Base-by-base conservation (phyloP, 2,888 invertebrate species). In the Tiphia femorata region DNA sequence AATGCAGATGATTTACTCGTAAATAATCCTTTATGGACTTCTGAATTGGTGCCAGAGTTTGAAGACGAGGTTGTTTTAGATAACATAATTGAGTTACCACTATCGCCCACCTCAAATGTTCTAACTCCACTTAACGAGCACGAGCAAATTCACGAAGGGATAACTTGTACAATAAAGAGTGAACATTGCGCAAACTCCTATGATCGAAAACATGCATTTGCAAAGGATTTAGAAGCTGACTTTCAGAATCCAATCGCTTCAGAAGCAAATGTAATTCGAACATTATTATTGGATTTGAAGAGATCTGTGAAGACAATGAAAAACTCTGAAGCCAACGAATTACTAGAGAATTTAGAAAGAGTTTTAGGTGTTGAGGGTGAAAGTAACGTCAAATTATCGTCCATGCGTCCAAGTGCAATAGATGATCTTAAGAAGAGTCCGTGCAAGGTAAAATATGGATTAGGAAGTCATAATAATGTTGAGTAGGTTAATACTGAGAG, bases 311-410 rank as follows among this genome's bases (percentile, higher is more conserved):
- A 73, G 58, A 58, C 72, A 12, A 76, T 81, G 43, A 64, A 71
- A 44, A 82, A 81, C 64, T 57, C 70, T 0, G 64, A 79, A 38
- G 79, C 77, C 3, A 64, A 62, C 33, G 72, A 75, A 52, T 64
- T 82, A 23, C 53, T 83, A 23, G 63, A 74, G 47, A 76, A 79
- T 66, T 69, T 83, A 42, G 79, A 80, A 37, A 75, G 71, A 50
- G 68, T 61, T 7, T 65, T 82, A 30, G 80, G 80, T 6, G 49
- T 81, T 2, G 71, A 78, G 20, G 76, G 62, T 49, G 61, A 72
- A 12, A 76, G 62, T 51, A 80, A 81, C 58, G 65, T 73, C 6
- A 74, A 81, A 58, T 66, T 81, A 49, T 65, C 81, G 38, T 56
- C 66, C 12, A 63, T 67, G 5, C 78, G 58, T 54, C 50, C 76